A percentile compares a stretch with the other conserved stretches of the same genome.
Evolutionary conservation across 2,888 invertebrate genomes (phyloP).

Genomic region (Diabrotica balteata): DNA sequence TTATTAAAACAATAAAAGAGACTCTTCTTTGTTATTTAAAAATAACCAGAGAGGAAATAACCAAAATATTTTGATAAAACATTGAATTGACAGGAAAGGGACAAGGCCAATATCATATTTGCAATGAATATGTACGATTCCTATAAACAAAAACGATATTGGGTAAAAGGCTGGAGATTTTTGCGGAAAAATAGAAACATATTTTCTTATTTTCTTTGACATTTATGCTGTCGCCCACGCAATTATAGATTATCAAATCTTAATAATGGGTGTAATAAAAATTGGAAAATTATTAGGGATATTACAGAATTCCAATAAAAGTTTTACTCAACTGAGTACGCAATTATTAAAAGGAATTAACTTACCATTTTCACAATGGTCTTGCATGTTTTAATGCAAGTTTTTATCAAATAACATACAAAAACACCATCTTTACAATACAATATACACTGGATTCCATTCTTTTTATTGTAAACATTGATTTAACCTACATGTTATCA

Average conservation of each 20-base stretch:
- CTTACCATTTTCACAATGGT: conserved; percentile 24
- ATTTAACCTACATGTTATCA: conserved; percentile 3
- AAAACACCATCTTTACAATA: conserved; percentile 14
- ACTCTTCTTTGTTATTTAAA: conserved; percentile 2
- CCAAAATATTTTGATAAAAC: conserved; percentile 12
- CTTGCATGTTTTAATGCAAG: conserved; percentile 21
- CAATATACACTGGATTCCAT: not conserved
- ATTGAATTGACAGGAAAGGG: conserved; percentile 5
- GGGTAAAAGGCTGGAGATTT: not conserved
- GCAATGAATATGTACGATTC: not conserved
- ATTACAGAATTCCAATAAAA: not conserved
- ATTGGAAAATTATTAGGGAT: conserved; percentile 3
- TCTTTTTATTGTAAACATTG: not conserved
- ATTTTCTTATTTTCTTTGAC: conserved; percentile 21
- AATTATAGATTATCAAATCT: conserved; percentile 16
- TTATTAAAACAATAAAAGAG: not conserved
- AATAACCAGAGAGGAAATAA: conserved; percentile 2
- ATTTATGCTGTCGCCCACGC: conserved; percentile 22
- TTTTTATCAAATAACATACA: conserved; percentile 15
- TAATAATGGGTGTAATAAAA: conserved; percentile 15
- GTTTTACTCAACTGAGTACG: too few species aligned
- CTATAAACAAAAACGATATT: not conserved
- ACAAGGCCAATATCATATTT: conserved; percentile 15
- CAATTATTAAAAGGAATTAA: not conserved
- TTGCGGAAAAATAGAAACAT: conserved; percentile 18